Conservation (phyloP, 2,113 vertebrate species). For the Electrona antarctica region DNA sequence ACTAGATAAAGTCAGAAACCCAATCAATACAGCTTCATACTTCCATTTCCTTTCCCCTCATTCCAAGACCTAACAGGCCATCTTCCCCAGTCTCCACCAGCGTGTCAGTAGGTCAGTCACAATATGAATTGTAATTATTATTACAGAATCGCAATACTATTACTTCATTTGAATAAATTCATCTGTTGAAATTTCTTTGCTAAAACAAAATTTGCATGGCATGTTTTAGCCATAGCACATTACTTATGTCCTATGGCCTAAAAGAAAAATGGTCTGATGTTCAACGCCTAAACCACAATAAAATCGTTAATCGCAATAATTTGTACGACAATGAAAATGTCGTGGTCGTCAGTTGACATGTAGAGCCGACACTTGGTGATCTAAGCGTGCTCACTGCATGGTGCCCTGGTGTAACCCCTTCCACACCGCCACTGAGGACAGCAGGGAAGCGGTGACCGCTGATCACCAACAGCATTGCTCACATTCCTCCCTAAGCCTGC, state of each 20-base stretch:
- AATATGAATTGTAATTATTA: no score
- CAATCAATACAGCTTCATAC: not conserved
- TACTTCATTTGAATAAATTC: no score
- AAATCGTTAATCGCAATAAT: no score
- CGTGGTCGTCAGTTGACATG: no score
- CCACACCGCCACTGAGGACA: constrained; percentile 3
- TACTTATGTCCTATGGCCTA: no score
- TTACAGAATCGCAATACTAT: no score
- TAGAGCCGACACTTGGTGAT: constrained; percentile 1
- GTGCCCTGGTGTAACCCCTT: constrained; percentile 35
- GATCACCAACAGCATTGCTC: constrained; percentile 63
- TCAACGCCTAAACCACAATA: no score
- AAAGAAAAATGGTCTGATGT: no score
- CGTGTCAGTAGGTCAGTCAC: not conserved
- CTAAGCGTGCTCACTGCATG: constrained; percentile 42
- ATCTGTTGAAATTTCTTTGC: no score
- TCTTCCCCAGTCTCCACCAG: constrained; percentile 19
- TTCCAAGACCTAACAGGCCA: not conserved
- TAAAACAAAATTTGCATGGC: no score
- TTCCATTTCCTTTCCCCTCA: not conserved
- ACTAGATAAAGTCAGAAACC: not conserved
- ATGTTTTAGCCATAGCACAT: no score
- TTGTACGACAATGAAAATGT: no score
- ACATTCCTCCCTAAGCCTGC: constrained; percentile 74
- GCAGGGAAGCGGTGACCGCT: constrained; percentile 42